Evolutionary conservation across 1,140 invertebrate genomes (phyloP).

Genomic region (Cyclargus thomasi): DNA sequence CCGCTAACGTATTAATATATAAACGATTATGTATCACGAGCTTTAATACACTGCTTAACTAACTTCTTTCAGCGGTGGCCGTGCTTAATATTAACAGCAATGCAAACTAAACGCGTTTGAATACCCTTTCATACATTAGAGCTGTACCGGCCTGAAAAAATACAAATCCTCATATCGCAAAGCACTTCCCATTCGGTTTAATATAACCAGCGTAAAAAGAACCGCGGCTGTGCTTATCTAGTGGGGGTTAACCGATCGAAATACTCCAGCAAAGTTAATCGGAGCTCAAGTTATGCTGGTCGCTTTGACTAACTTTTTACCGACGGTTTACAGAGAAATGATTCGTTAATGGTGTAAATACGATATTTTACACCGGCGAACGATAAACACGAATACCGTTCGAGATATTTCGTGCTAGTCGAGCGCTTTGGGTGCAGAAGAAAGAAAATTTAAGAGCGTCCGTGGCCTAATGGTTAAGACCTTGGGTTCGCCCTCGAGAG

Average conservation of each 20-base stretch:
- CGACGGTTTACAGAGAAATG: neutral
- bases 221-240: neutral
- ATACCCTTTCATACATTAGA: neutral
- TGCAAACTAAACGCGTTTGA: neutral
- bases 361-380: neutral
- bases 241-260: neutral
- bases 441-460: too few relatives aligned
- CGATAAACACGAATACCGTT: neutral
- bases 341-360: conserved; percentile 1
- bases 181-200: neutral
- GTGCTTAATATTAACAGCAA: too few relatives aligned
- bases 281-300: neutral
- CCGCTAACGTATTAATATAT: too few relatives aligned
- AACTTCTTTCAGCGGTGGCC: too few relatives aligned
- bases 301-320: conserved; percentile 3
- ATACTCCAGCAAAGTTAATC: neutral
- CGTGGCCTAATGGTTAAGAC: too few relatives aligned
- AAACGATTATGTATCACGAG: too few relatives aligned
- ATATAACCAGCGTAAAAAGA: neutral
- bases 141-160: neutral
- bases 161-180: neutral
- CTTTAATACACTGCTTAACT: too few relatives aligned
- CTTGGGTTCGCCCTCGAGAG: too few relatives aligned
- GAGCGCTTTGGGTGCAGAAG: neutral
- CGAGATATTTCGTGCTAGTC: neutral